phyloP scores from a whole-genome alignment of 1,140 invertebrate genomes.

The Caenorhabditis latens region DNA sequence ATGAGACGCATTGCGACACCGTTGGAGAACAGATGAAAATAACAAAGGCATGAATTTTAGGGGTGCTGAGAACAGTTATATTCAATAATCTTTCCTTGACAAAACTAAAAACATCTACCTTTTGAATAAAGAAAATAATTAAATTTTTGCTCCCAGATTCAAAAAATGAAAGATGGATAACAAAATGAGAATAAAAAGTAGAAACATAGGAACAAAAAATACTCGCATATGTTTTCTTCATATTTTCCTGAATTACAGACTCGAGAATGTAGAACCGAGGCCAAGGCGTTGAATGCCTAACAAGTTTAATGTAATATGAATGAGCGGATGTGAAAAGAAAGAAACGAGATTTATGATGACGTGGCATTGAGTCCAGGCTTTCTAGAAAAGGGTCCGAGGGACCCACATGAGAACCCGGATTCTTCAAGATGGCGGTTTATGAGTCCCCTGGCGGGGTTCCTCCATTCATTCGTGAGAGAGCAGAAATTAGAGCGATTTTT shows the following conservation, averaged over 20 bases:
- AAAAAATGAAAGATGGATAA: not conserved
- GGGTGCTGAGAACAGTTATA: too few species aligned
- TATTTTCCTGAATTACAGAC: not conserved
- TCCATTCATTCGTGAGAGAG: constrained; percentile 22
- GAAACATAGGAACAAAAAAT: not conserved
- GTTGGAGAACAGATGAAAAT: not conserved
- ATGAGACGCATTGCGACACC: not conserved
- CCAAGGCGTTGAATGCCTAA: constrained; percentile 8
- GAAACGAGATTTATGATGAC: not conserved
- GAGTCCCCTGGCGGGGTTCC: not conserved
- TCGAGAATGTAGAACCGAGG: not conserved
- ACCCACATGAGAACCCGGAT: constrained; percentile 13
- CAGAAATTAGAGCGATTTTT: constrained; percentile 6
- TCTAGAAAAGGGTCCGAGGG: not conserved
- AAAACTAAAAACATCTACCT: too few species aligned
- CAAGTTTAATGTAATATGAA: constrained; percentile 39
- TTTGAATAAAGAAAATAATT: too few species aligned
- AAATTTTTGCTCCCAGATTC: not conserved
- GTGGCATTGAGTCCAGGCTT: not conserved
- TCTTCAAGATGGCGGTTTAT: not conserved
- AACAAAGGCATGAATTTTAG: too few species aligned
- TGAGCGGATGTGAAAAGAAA: constrained; percentile 28
- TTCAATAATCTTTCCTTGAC: too few species aligned
- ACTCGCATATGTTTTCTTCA: not conserved
- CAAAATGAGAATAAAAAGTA: not conserved